Base-by-base conservation (phyloP, 2,113 vertebrate genomes). In the Ciconia stormi region DNA sequence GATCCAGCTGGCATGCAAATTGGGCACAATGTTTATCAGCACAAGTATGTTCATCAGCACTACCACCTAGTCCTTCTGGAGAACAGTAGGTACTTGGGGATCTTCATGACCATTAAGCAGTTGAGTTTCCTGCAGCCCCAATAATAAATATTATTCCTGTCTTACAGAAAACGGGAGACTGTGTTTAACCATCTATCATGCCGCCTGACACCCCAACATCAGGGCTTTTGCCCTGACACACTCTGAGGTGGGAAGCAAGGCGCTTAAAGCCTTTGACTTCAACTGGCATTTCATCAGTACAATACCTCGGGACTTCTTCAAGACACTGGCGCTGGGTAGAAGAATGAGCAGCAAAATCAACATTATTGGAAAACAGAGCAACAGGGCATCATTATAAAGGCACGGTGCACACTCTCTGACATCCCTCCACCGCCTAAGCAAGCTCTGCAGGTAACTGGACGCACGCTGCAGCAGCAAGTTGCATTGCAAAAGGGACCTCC, bases 1-100 rank as follows among this genome's bases (percentile, higher is more conserved):
- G 94, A 93, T 95, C 92, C 94, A 97, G 94, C 92, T 96, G 95
- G 92, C 76, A 89, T 95, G 89, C 89, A 96, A 95, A 96, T 84
- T 12, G 36, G 4, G 21, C 90, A 91, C 46, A 90, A 62, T 46
- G 61, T 93, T 92, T 87, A 87, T 71, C 94, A 79, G 86, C 89
- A 95, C 65, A 94, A 96, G 61, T 74, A 63, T 40, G 77, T 87
- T 95, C 85, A 78, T 86, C 88, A 94, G 72, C 72, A 67, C 69
- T 38, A 89, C 36, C 86, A 95, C 94, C 90, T 95, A 93, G 72
- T 74, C 79, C 88, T 93, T 90, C 85, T 90, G 82, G 59, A 90
- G 82, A 92, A 70, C 59, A 74, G 80, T 36, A 90, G 76, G 72
- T 81, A 81, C 55, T 71, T 38, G 1, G 47, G 42, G 63, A 69